A percentile compares a stretch with the other conserved stretches of the same genome.
Evolutionary conservation across 1,140 invertebrate genomes (phyloP).

Genomic region (Pinna nobilis): DNA sequence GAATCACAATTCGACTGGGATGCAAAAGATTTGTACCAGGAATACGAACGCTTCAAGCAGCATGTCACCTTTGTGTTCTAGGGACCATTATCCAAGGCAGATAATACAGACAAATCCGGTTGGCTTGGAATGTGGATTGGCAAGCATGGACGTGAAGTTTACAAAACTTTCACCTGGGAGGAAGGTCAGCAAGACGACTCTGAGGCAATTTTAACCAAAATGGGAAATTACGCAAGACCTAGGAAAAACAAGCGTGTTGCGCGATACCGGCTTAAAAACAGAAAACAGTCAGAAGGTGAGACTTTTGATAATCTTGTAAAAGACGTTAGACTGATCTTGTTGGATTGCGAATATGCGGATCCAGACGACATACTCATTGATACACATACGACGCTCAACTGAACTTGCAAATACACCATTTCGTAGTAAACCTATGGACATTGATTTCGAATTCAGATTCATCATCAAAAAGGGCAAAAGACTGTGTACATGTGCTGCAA

Average conservation of each 20-base stretch:
- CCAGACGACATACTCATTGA: conserved; percentile 29
- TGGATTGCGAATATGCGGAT: conserved; percentile 32
- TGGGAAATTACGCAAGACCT: conserved; percentile 30
- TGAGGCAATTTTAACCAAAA: conserved; percentile 22
- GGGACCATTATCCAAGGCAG: conserved; percentile 21
- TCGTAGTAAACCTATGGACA: too few relatives aligned
- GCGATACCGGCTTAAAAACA: conserved; percentile 9
- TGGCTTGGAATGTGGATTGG: conserved; percentile 39
- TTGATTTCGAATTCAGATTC: too few relatives aligned
- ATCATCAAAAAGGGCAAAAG: too few relatives aligned
- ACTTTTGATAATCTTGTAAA: conserved; percentile 29
- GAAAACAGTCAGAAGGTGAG: conserved; percentile 25
- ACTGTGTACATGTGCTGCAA: too few relatives aligned
- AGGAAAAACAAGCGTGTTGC: conserved; percentile 32
- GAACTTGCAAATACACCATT: too few relatives aligned
- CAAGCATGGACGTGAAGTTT: conserved; percentile 38
- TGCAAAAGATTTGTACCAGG: too few relatives aligned
- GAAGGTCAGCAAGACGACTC: conserved; percentile 33
- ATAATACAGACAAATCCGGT: conserved; percentile 18
- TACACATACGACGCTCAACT: too few relatives aligned
- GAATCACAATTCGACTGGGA: too few relatives aligned
- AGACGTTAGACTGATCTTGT: conserved; percentile 17
- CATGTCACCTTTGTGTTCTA: conserved; percentile 34
- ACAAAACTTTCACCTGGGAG: conserved; percentile 36
- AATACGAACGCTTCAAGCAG: conserved; percentile 30